Percentiles rank a stretch among this genome's conserved stretches.
Evolutionary conservation across 1,140 invertebrate genomes (phyloP).

Genomic region (Brachionus plicatilis): DNA sequence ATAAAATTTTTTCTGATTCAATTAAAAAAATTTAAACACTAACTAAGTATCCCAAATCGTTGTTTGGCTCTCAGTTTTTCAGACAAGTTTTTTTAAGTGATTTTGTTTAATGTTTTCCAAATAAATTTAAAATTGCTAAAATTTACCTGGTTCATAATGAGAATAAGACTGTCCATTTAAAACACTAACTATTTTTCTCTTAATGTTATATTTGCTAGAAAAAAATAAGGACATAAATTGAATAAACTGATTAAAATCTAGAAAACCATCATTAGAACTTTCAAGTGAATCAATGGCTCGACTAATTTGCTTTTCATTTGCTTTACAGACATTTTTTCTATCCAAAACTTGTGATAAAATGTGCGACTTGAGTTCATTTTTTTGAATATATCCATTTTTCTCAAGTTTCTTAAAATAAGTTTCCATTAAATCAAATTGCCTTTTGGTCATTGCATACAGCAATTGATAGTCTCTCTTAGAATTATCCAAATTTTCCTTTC

Average conservation of each 20-base stretch:
- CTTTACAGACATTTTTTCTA: not conserved
- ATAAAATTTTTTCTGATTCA: too few species aligned
- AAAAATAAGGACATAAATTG: slow-evolving; percentile 33
- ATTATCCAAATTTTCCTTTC: not conserved
- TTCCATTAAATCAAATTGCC: slow-evolving; percentile 10
- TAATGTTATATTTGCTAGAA: slow-evolving; percentile 25
- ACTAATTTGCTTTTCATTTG: not conserved
- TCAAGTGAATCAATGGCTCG: not conserved
- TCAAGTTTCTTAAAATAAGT: slow-evolving; percentile 1
- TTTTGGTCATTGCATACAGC: not conserved
- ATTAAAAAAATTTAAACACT: too few species aligned
- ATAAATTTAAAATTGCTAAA: not conserved
- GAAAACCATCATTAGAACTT: not conserved
- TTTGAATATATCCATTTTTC: not conserved
- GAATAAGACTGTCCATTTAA: not conserved
- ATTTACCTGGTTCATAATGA: slow-evolving; percentile 11
- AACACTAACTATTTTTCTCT: not conserved
- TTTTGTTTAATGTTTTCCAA: too few species aligned
- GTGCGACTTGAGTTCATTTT: not conserved
- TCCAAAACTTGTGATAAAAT: not conserved
- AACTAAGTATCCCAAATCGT: too few species aligned
- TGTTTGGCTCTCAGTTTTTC: too few species aligned
- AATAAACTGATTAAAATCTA: slow-evolving; percentile 32
- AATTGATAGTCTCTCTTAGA: not conserved
- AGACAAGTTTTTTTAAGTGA: too few species aligned